These are phyloP conservation scores for Nematolebias whitei DNA, from an alignment of 2,113 vertebrate genomes.

Conservation along the genomic window DNA sequence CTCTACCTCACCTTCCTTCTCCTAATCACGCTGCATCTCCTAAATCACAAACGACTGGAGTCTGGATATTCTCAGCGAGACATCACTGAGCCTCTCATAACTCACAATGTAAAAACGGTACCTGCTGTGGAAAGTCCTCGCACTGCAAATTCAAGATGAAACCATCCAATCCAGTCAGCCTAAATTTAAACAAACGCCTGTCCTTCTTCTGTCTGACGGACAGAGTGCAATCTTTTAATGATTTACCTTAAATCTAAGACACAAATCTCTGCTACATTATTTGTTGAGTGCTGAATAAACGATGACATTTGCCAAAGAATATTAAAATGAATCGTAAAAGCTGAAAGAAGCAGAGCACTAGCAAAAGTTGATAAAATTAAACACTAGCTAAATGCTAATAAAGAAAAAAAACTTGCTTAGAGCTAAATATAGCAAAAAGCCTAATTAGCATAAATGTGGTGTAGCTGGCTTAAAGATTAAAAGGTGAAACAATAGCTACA, in stretches of 20 bases:
- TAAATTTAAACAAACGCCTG: conserved; percentile 7
- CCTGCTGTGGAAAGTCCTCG: neutral
- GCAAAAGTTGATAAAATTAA: too few species aligned
- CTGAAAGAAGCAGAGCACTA: too few species aligned
- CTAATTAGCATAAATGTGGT: too few species aligned
- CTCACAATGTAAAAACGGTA: conserved; percentile 29
- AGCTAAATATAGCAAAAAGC: too few species aligned
- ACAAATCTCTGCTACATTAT: neutral
- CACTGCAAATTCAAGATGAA: conserved; percentile 7
- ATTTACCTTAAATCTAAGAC: neutral
- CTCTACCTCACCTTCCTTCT: conserved; percentile 39
- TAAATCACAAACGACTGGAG: conserved; percentile 41
- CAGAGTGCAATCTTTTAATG: neutral
- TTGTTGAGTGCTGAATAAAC: too few species aligned
- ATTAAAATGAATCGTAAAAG: too few species aligned
- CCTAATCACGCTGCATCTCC: conserved; percentile 26
- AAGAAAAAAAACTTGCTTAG: too few species aligned
- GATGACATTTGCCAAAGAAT: too few species aligned
- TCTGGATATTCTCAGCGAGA: conserved; percentile 33
- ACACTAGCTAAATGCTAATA: too few species aligned
- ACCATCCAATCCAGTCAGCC: conserved; percentile 21
- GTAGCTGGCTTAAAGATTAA: too few species aligned
- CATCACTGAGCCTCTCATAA: conserved; percentile 14
- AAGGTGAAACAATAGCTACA: too few species aligned
- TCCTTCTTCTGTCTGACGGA: conserved; percentile 12